Evolutionary conservation across 2,797 vertebrate species (phyloP), one percentile per base, ranked within the genome.

Genomic region (Pelodytes ibericus): DNA sequence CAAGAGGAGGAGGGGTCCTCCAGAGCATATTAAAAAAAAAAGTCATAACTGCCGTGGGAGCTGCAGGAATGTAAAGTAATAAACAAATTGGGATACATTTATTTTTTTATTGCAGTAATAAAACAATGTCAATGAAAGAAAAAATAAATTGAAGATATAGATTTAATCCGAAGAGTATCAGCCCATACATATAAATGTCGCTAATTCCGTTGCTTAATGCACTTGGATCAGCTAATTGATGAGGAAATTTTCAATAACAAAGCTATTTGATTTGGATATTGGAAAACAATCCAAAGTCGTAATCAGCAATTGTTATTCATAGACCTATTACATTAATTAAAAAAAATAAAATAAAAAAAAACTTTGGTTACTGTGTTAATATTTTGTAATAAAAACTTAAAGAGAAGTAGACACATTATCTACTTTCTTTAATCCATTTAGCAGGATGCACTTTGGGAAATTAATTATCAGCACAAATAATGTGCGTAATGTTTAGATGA

Each of bases 391-490:
- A 72, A 72, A 63, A 77, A 44, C 33, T 71, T 72, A 27, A 71
- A 72, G 60, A 20, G 22, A 27, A 59, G 60, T 51, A 72, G 61
- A 77, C 60, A 36, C 36, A 60, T 66, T 36, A 66, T 66, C 51
- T 59, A 5, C 10, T 8, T 11, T 7, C 22, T 18, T 26, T 47
- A 56, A 71, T 58, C 60, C 60, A 77, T 16, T 72, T 66, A 77
- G 61, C 61, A 27, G 62, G 51, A 58, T 29, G 69, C 62, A 67
- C 53, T 60, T 47, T 36, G 53, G 51, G 61, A 72, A 72, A 78
- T 64, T 47, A 72, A 78, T 78, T 51, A 78, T 29, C 20, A 78
- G 60, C 41, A 65, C 60, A 78, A 72, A 72, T 78, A 72, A 72
- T 11, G 53, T 24, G 36, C 11, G 51, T 59, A 65, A 72, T 61